Evolutionary conservation across 2,113 vertebrate genomes (phyloP).

Genomic region (Sebastes fasciatus): DNA sequence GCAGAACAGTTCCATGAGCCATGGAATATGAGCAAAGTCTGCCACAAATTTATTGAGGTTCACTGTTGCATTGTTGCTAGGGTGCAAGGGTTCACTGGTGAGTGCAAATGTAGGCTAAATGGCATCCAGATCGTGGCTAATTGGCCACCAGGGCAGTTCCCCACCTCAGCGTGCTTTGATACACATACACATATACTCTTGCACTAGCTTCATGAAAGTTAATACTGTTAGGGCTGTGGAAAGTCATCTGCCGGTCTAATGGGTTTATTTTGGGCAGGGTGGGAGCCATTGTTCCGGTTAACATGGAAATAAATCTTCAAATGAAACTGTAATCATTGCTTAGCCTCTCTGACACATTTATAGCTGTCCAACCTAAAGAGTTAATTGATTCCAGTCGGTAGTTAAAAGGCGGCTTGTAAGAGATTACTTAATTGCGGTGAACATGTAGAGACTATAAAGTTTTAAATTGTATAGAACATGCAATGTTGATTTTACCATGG

Average conservation of each 20-base stretch:
- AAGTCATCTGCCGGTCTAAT: conserved; percentile 37
- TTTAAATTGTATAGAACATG: conserved; percentile 51
- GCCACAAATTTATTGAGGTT: conserved; percentile 53
- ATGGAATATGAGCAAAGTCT: conserved; percentile 51
- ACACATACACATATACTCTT: conserved; percentile 37
- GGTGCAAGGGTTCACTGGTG: conserved; percentile 44
- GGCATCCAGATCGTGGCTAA: conserved; percentile 52
- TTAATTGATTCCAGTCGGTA: conserved; percentile 55
- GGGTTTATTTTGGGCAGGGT: conserved; percentile 36
- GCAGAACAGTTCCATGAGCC: conserved; percentile 51
- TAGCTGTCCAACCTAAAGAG: conserved; percentile 31
- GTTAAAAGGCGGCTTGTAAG: conserved; percentile 38
- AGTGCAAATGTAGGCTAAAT: conserved; percentile 51
- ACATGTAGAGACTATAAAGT: conserved; percentile 31
- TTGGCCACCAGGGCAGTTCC: conserved; percentile 53
- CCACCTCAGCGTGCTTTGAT: conserved; percentile 48
- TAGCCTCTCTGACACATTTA: conserved; percentile 46
- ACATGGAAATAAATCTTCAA: conserved; percentile 31
- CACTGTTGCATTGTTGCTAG: conserved; percentile 45
- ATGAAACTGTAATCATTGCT: conserved; percentile 53
- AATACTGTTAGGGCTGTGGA: conserved; percentile 30
- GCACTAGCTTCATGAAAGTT: conserved; percentile 13
- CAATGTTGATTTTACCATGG: conserved; percentile 55
- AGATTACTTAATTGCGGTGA: conserved; percentile 58
- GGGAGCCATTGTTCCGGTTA: conserved; percentile 24